A percentile compares a stretch with the other conserved stretches of the same genome.
Conservation (phyloP, 2,113 vertebrate genomes). For the Nestor notabilis region DNA sequence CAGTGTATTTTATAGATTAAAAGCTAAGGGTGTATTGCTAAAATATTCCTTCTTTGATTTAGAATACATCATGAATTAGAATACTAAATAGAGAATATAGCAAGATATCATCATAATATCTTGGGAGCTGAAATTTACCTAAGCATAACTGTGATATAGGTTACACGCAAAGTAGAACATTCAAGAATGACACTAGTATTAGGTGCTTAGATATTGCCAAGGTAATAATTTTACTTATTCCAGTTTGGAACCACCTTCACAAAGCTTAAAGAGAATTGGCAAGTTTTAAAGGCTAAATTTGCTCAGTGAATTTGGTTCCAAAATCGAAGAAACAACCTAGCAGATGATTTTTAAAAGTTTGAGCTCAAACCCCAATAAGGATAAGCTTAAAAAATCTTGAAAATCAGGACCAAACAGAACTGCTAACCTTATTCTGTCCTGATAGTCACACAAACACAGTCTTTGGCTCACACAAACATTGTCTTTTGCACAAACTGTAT, state of each 20-base stretch:
- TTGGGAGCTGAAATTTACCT: neutral
- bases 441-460: neutral
- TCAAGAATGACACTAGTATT: neutral
- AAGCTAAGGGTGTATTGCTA: neutral
- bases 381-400: neutral
- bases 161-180: neutral
- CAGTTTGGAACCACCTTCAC: neutral
- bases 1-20: neutral
- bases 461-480: neutral
- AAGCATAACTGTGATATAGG: neutral
- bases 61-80: neutral
- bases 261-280: neutral
- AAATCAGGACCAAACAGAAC: neutral
- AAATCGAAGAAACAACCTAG: neutral
- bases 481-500: neutral
- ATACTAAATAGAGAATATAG: neutral
- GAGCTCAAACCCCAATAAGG: neutral
- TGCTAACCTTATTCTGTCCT: accelerated
- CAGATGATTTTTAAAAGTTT: neutral
- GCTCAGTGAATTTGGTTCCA: neutral
- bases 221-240: neutral
- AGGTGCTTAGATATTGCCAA: neutral
- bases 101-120: neutral
- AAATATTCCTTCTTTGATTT: neutral
- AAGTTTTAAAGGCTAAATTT: neutral